phyloP scores from a whole-genome alignment of 2,113 vertebrate species.

The Ictalurus punctatus region DNA sequence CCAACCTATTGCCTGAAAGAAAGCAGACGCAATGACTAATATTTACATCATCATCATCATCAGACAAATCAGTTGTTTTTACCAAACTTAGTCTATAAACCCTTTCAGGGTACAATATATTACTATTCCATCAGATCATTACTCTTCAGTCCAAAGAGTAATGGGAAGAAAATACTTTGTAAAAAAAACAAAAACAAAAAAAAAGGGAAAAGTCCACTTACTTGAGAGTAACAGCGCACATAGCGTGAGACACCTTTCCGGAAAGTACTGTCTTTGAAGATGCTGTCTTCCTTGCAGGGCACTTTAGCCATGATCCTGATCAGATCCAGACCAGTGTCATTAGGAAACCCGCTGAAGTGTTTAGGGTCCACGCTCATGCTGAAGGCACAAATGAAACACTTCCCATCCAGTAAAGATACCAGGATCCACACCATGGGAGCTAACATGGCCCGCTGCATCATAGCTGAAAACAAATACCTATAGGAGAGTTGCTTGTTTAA shows the following conservation, averaged over 20 bases:
- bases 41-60: background rate
- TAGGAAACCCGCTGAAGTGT: slow-evolving; percentile 83
- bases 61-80: background rate
- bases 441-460: slow-evolving; percentile 83
- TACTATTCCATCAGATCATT: background rate
- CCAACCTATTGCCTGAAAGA: slow-evolving; percentile 87
- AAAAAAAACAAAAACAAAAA: too few species aligned
- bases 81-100: background rate
- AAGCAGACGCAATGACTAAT: slow-evolving; percentile 21
- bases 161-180: background rate
- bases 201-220: slow-evolving; percentile 55
- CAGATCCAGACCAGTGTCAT: slow-evolving; percentile 72
- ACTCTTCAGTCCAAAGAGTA: background rate
- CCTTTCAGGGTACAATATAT: background rate
- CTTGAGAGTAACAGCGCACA: slow-evolving; percentile 91
- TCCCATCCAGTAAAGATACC: slow-evolving; percentile 88
- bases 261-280: slow-evolving; percentile 79
- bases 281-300: slow-evolving; percentile 85
- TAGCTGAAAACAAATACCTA: slow-evolving; percentile 86
- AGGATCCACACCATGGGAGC: slow-evolving; percentile 89
- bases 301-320: slow-evolving; percentile 86
- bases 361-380: slow-evolving; percentile 81
- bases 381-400: slow-evolving; percentile 93
- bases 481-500: background rate
- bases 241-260: slow-evolving; percentile 88